Evolutionary conservation across 2,113 vertebrate genomes (phyloP), one percentile per base, ranked within the genome.

Genomic region (Petroica traversi): DNA sequence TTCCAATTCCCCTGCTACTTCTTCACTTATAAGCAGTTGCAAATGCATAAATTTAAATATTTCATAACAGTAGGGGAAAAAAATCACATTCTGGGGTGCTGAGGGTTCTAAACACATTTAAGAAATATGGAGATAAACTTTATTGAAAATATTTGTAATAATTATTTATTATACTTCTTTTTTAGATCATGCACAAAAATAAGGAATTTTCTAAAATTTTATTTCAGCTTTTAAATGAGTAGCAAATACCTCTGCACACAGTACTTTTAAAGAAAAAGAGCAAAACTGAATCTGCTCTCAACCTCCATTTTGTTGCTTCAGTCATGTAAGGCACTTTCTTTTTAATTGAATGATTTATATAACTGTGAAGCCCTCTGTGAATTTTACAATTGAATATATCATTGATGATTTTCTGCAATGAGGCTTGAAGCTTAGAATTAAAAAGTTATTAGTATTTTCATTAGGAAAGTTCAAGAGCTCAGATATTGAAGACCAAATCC

Each of bases 341-440:
- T 76, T 93, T 94, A 95, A 92, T 69, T 64, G 63, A 91, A 91
- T 96, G 71, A 95, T 95, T 93, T 95, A 91, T 91, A 20, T 40
- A 83, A 82, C 81, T 91, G 40, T 31, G 46, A 93, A 89, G 43
- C 46, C 67, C 77, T 95, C 63, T 85, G 83, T 85, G 78, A 88
- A 73, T 95, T 94, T 85, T 83, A 73, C 77, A 89, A 66, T 87
- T 91, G 51, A 88, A 91, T 88, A 79, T 92, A 77, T 85, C 71
- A 76, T 55, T 69, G 67, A 76, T 51, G 51, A 90, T 88, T 92
- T 73, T 68, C 80, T 92, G 83, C 89, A 95, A 92, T 75, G 91
- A 95, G 61, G 61, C 94, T 91, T 96, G 86, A 95, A 91, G 72
- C 45, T 85, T 64, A 91, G 80, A 92, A 91, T 95, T 96, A 95